Base-by-base conservation (phyloP, 2,888 invertebrate genomes). In the Rotaria magnacalcarata region DNA sequence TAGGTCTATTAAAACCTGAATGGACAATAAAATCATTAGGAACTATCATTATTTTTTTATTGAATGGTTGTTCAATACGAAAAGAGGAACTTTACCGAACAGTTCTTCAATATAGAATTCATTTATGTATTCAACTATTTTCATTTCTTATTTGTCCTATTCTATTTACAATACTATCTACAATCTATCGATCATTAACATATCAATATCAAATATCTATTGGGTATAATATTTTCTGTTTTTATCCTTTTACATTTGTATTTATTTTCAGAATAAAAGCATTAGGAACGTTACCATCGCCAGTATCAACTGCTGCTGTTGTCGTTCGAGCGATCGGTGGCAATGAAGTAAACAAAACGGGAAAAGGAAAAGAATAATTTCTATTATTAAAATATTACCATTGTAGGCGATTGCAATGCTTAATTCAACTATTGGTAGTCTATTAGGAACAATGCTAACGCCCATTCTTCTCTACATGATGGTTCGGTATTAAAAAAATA, bases 201-300 rank as follows among this genome's bases (percentile, higher is more conserved):
- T 67, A 67, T 67, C 67, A 67, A 19, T 67, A 67, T 67, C 67
- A 67, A 34, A 16, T 67, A 11, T 11, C 67, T 27, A 67, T 67
- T 14, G 67, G 67, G 67, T 67, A 67, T 3, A 27, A 67, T 67
- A 34, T 34, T 14, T 16, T 67, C 24, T 1, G 11, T 5, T n/a
- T 84, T 19, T 24, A 11, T 24, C 7, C 0, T 85, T 43, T 1
- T n/a, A 14, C 24, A 14, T n/a, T n/a, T 27, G 27, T 14, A 27
- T 34, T 27, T 27, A 27, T 86, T 89, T 89, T 84, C 88, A 93
- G 93, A 52, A 89, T 93, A 85, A 89, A 92, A 84, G 92, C 92
- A 6, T 92, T 93, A 14, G 92, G 92, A 67, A 92, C 93, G 88
- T 93, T 93, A 93, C 93, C 93, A 7, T 93, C 93, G 24, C 93